phyloP scores from a whole-genome alignment of 1,140 invertebrate species.

The Cecropterus lyciades region DNA sequence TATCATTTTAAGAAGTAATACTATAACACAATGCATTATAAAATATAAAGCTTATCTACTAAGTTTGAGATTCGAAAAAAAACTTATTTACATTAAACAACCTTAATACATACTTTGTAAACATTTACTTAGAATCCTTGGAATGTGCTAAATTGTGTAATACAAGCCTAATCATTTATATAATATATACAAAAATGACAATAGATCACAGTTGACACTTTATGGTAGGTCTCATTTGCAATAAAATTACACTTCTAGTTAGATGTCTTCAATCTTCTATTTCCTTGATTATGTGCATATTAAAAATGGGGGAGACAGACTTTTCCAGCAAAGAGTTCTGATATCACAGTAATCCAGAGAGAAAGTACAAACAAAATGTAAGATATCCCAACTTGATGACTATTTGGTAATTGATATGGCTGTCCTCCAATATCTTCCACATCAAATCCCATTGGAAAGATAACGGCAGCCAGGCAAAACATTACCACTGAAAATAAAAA shows the following conservation, averaged over 20 bases:
- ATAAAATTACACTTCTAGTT: no score
- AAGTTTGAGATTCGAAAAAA: no score
- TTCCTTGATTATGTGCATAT: constrained; percentile 19
- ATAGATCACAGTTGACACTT: no score
- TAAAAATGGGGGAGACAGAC: constrained; percentile 98
- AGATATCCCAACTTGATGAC: constrained; percentile 97
- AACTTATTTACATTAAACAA: no score
- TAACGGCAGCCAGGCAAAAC: constrained; percentile 97
- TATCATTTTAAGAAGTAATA: no score
- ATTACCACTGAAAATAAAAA: constrained; percentile 92
- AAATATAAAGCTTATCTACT: no score
- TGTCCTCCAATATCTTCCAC: constrained; percentile 98
- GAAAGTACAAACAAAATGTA: constrained; percentile 98
- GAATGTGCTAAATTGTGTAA: background rate
- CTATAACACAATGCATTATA: no score
- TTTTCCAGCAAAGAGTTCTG: constrained; percentile 98
- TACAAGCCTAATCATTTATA: no score
- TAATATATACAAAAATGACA: no score
- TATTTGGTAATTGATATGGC: constrained; percentile 97
- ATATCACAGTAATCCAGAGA: constrained; percentile 98
- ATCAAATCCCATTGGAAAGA: constrained; percentile 98
- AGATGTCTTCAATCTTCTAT: no score
- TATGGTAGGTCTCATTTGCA: no score
- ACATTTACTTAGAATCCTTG: background rate
- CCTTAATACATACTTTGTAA: no score